A percentile compares a stretch with the other conserved stretches of the same genome.
Conservation (phyloP, 1,140 invertebrate species). For the Magallana ariakensis region DNA sequence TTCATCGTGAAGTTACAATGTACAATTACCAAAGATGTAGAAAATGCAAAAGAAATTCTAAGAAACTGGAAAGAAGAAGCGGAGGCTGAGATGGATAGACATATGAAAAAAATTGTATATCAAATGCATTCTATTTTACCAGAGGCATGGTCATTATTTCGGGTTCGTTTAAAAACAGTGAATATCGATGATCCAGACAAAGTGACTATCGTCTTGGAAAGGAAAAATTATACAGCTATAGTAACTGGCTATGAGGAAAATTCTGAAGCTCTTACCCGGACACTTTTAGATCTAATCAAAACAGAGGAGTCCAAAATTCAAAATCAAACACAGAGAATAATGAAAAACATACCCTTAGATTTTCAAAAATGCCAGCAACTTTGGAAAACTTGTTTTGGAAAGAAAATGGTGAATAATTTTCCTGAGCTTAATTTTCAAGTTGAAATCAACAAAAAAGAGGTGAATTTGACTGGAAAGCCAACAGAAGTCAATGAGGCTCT, state of each 20-base stretch:
- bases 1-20: background rate
- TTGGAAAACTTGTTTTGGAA: constrained; percentile 5
- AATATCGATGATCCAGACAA: constrained; percentile 47
- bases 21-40: background rate
- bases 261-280: background rate
- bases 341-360: constrained; percentile 27
- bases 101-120: background rate
- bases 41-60: constrained; percentile 1
- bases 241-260: constrained; percentile 32
- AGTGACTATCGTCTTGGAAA: constrained; percentile 36
- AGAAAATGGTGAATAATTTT: background rate
- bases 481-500: background rate
- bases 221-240: constrained; percentile 7
- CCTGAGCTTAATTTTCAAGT: constrained; percentile 27
- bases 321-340: background rate
- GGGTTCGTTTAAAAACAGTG: background rate
- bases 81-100: background rate
- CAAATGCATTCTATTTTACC: constrained; percentile 10
- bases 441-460: constrained; percentile 40
- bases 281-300: background rate
- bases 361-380: constrained; percentile 36
- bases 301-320: background rate
- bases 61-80: constrained; percentile 38
- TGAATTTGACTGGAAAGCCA: background rate
- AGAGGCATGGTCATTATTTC: constrained; percentile 34